Evolutionary conservation across 1,140 invertebrate genomes (phyloP).

Genomic region (Pseudoatta argentina): DNA sequence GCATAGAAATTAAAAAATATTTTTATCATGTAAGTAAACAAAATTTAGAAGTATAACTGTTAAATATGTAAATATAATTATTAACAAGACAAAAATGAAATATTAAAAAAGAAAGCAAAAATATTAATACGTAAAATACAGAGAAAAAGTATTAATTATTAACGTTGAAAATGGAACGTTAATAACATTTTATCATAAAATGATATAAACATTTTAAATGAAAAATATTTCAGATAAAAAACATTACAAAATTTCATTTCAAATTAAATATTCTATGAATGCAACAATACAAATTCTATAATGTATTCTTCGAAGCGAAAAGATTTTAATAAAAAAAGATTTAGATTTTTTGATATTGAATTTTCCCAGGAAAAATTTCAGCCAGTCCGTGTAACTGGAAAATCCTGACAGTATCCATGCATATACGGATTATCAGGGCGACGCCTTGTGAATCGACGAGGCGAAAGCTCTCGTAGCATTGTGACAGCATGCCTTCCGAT

Average conservation of each 20-base stretch:
- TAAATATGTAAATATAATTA: not conserved
- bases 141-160: not conserved
- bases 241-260: not conserved
- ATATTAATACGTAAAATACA: conserved; percentile 3
- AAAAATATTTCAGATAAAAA: not conserved
- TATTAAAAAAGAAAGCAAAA: not conserved
- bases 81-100: not conserved
- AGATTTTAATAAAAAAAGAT: conserved; percentile 9
- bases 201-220: not conserved
- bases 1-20: not conserved
- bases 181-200: conserved; percentile 1
- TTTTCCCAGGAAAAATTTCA: not conserved
- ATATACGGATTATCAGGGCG: conserved; percentile 31
- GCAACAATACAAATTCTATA: not conserved
- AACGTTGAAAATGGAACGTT: not conserved
- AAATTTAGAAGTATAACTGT: not conserved
- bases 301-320: not conserved
- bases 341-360: conserved; percentile 15
- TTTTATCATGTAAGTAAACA: not conserved
- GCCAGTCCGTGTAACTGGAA: not conserved
- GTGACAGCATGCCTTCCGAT: conserved; percentile 32
- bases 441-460: conserved; percentile 21
- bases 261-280: not conserved
- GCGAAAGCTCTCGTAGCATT: conserved; percentile 11
- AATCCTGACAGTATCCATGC: conserved; percentile 5